Conservation (phyloP, 2,797 vertebrate genomes). For the Poeciliopsis paucimaculata region DNA sequence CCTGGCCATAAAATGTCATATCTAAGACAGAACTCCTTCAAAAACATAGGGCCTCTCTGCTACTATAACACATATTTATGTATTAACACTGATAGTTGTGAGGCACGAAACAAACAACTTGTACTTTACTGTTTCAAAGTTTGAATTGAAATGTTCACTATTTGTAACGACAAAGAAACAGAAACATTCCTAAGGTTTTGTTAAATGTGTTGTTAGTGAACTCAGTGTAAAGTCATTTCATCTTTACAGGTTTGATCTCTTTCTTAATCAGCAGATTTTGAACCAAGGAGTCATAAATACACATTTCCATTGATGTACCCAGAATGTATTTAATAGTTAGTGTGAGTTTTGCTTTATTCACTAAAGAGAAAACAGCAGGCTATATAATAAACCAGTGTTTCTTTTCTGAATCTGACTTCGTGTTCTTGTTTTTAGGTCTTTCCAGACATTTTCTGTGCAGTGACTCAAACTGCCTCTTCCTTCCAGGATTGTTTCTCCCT, state of each 20-base stretch:
- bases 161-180: background rate
- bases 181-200: background rate
- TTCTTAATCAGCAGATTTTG: background rate
- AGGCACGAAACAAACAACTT: background rate
- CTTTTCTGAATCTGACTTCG: background rate
- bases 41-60: background rate
- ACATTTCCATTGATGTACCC: background rate
- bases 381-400: conserved; percentile 15
- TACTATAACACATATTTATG: background rate
- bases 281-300: conserved; percentile 5
- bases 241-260: background rate
- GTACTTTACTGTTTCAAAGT: background rate
- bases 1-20: background rate
- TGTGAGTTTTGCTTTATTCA: conserved; percentile 36
- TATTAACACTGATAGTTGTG: background rate
- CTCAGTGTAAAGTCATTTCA: background rate
- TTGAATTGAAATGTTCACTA: background rate
- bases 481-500: conserved; percentile 6
- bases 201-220: background rate
- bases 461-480: conserved; percentile 16
- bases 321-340: conserved; percentile 38
- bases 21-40: background rate
- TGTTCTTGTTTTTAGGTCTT: background rate
- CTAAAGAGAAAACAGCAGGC: background rate
- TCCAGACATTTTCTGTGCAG: conserved; percentile 14